A percentile compares a stretch with the other conserved stretches of the same genome.
phyloP scores from a whole-genome alignment of 2,113 vertebrate genomes.

The Spilogale gracilis region DNA sequence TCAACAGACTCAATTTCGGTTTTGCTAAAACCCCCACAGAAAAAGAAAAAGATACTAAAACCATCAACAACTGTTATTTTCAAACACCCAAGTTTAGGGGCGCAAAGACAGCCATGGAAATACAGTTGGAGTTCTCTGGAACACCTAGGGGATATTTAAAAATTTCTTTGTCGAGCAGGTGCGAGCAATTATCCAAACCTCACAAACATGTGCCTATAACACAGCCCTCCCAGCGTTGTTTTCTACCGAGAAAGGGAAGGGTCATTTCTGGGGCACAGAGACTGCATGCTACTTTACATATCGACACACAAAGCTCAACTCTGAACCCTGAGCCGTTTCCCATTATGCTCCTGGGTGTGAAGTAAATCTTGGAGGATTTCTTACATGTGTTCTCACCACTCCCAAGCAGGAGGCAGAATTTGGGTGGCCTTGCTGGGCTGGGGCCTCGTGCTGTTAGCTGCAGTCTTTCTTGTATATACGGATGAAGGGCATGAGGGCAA shows the following conservation, averaged over 20 bases:
- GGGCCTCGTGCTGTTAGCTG: background rate
- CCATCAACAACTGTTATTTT: background rate
- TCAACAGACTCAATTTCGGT: background rate
- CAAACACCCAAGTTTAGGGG: background rate
- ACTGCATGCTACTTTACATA: background rate
- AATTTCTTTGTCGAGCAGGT: constrained; percentile 41
- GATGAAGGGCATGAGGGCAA: constrained; percentile 18
- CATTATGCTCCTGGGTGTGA: constrained; percentile 21
- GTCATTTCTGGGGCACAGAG: constrained; percentile 59
- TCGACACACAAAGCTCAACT: constrained; percentile 40
- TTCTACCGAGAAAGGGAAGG: constrained; percentile 63
- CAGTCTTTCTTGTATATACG: constrained; percentile 41
- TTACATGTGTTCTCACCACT: constrained; percentile 1
- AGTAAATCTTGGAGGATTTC: constrained; percentile 47
- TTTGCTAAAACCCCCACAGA: background rate
- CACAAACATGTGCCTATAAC: background rate
- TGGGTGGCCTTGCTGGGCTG: constrained; percentile 50
- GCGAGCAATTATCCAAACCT: constrained; percentile 18
- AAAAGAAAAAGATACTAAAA: background rate
- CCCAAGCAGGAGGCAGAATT: background rate
- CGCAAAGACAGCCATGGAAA: background rate
- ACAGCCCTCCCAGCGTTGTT: background rate
- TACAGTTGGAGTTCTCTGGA: background rate
- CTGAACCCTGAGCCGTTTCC: constrained; percentile 2
- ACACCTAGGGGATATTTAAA: background rate